Conservation (phyloP, 2,113 vertebrate genomes). For the Prunella fulvescens region DNA sequence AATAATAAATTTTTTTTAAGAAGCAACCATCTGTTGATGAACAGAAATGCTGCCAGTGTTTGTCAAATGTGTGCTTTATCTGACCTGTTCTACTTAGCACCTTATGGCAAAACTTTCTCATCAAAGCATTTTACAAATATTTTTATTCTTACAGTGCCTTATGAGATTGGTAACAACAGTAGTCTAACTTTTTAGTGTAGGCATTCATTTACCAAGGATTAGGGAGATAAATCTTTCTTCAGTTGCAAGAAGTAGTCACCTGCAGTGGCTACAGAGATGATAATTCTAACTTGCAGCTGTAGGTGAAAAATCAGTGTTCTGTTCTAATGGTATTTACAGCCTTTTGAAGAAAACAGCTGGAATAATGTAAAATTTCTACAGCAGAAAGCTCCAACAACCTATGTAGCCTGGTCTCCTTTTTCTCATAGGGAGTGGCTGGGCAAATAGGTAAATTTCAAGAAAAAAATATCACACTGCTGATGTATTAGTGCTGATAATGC, state of each 20-base stretch:
- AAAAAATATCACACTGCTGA: background rate
- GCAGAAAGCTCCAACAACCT: background rate
- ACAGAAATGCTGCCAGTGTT: slow-evolving; percentile 49
- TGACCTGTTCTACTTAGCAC: slow-evolving; percentile 60
- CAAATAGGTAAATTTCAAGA: background rate
- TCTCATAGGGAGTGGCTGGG: background rate
- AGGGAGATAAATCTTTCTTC: background rate
- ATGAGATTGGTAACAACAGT: background rate
- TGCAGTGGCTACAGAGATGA: background rate
- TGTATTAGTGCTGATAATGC: background rate
- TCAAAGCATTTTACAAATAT: slow-evolving; percentile 13
- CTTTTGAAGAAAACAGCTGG: background rate
- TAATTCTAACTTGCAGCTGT: background rate
- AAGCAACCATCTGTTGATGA: slow-evolving; percentile 54
- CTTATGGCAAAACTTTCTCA: slow-evolving; percentile 54
- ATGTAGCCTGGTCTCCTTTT: background rate
- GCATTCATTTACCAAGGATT: background rate
- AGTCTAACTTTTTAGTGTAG: background rate
- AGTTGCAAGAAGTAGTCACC: background rate
- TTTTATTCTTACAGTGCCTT: background rate
- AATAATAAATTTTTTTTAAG: background rate
- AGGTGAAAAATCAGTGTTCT: background rate
- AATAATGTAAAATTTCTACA: background rate
- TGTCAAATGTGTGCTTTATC: slow-evolving; percentile 57
- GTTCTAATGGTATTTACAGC: background rate